Percentiles rank a stretch among this genome's conserved stretches.
phyloP scores from a whole-genome alignment of 1,140 invertebrate genomes.

The Phortica variegata region DNA sequence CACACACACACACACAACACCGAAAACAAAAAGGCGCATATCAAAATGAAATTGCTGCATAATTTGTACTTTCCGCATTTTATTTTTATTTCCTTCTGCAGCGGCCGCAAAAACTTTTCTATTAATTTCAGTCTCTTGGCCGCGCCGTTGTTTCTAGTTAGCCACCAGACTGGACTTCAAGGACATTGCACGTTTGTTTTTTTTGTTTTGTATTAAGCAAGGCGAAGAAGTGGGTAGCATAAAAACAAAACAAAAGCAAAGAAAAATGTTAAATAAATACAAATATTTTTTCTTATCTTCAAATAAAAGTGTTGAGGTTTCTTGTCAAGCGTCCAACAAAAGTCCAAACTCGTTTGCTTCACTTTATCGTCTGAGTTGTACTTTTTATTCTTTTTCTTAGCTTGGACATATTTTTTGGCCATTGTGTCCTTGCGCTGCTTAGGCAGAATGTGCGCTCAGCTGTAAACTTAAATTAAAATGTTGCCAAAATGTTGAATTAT shows the following conservation, averaged over 20 bases:
- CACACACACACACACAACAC: constrained; percentile 19
- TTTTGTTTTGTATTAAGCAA: constrained; percentile 40
- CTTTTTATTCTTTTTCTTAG: too few species aligned
- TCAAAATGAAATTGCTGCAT: constrained; percentile 55
- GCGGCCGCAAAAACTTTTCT: constrained; percentile 39
- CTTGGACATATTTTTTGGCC: too few species aligned
- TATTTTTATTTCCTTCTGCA: constrained; percentile 11
- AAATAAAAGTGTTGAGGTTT: too few species aligned
- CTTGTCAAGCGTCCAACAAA: constrained; percentile 34
- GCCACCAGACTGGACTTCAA: too few species aligned
- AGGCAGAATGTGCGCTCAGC: too few species aligned
- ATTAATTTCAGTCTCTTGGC: constrained; percentile 35
- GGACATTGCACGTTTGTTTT: constrained; percentile 14
- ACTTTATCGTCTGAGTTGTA: too few species aligned
- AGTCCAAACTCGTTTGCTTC: constrained; percentile 3
- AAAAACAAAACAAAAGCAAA: too few species aligned
- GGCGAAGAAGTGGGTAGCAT: constrained; percentile 26
- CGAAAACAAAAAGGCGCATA: constrained; percentile 16
- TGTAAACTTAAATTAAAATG: constrained; percentile 55
- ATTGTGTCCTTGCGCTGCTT: too few species aligned
- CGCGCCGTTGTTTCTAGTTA: too few species aligned
- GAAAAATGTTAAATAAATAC: constrained; percentile 54
- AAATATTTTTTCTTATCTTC: constrained; percentile 38
- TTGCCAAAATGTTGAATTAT: constrained; percentile 51
- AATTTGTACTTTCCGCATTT: constrained; percentile 47